phyloP scores from a whole-genome alignment of 92 coral and sea anemone genomes.

The Zoanthus sociatus region DNA sequence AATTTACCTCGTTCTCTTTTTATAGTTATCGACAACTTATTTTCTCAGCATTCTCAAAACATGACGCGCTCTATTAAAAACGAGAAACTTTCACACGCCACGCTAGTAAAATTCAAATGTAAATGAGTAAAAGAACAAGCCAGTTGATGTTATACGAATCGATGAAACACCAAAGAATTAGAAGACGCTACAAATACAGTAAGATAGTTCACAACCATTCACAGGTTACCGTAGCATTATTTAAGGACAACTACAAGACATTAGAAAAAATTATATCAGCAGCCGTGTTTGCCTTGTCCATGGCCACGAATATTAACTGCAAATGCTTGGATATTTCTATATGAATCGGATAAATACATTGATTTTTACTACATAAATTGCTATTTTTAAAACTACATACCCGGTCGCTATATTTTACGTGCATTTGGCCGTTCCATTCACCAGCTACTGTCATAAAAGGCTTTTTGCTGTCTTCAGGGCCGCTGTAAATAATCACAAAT shows the following conservation, averaged over 20 bases:
- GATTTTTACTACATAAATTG: background rate
- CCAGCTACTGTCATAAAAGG: conserved; percentile 87
- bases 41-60: background rate
- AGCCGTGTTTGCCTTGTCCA: too few species aligned
- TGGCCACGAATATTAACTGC: too few species aligned
- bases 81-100: too few species aligned
- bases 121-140: too few species aligned
- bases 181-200: too few species aligned
- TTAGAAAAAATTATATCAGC: too few species aligned
- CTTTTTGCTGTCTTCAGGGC: conserved; percentile 90
- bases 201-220: too few species aligned
- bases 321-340: background rate
- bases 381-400: background rate
- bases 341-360: background rate
- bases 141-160: too few species aligned
- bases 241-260: too few species aligned
- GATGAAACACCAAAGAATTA: too few species aligned
- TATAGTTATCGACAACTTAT: background rate
- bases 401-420: conserved; percentile 77
- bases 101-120: too few species aligned
- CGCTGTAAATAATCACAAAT: conserved; percentile 42
- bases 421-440: conserved; percentile 99
- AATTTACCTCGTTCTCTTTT: background rate
- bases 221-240: too few species aligned
- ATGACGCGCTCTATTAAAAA: background rate